Evolutionary conservation across 2,797 vertebrate species (phyloP).

Genomic region (Antennarius maculatus): DNA sequence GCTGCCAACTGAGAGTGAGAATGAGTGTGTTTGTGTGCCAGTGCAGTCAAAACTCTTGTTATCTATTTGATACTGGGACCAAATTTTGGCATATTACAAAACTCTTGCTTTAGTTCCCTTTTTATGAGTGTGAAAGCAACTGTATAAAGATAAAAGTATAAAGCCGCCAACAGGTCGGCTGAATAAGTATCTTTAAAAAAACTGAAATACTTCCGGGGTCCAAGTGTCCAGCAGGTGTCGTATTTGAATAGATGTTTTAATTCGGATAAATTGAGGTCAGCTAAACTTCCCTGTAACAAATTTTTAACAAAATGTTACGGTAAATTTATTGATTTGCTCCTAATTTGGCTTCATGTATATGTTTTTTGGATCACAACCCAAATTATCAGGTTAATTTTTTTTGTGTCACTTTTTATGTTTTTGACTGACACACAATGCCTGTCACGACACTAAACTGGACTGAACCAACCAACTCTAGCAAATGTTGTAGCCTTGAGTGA

Average conservation of each 20-base stretch:
- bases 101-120: slow-evolving; percentile 43
- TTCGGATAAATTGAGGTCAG: background rate
- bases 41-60: slow-evolving; percentile 36
- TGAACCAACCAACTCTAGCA: no score
- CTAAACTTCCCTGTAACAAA: background rate
- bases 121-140: slow-evolving; percentile 36
- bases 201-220: background rate
- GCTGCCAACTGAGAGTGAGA: slow-evolving; percentile 60
- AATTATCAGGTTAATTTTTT: background rate
- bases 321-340: background rate
- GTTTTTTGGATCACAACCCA: background rate
- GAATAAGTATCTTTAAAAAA: slow-evolving; percentile 10
- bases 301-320: background rate
- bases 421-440: no score
- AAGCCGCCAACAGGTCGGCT: slow-evolving; percentile 23
- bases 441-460: no score
- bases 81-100: slow-evolving; percentile 64
- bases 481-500: background rate
- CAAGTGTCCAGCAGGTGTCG: background rate
- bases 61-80: slow-evolving; percentile 67
- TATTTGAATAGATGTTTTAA: background rate
- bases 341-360: no score
- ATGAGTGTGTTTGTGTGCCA: slow-evolving; percentile 14
- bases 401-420: no score
- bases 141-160: slow-evolving; percentile 24